Base-by-base conservation (phyloP, 1,140 invertebrate genomes). In the Euwallacea similis region DNA sequence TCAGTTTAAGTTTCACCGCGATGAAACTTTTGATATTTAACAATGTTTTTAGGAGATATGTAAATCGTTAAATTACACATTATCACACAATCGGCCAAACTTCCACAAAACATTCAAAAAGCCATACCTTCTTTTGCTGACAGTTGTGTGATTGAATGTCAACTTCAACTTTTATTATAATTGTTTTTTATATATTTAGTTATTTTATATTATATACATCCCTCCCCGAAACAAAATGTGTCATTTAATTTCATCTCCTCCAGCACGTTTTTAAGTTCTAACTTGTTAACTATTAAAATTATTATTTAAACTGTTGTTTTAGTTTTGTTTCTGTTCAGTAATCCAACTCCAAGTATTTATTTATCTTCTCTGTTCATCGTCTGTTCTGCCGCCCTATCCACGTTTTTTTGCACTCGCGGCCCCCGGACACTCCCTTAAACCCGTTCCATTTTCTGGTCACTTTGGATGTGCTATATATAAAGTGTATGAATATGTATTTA, bases 401-500 rank as follows among this genome's bases (percentile, higher is more conserved):
- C 33, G 67, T 76, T 76, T 69, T 66, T 79, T 79, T 79, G 79
- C 79, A 80, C 79, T 77, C 78, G 79, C 79, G 76, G 76, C 73
- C 76, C 74, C 65, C 68, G 64, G 66, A 55, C 70, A 69, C 66
- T 72, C 72, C 76, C 67, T 71, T 69, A 72, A 73, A 75, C 78
- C 77, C 79, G 73, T 81, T 81, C 67, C 67, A 61, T 61, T 68
- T 71, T 72, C 65, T 55, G 70, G 64, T 81, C 79, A 81, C 79
- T 82, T 81, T 82, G 80, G 80, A 82, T 82, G 80, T 82, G 80
- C 80, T 82, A 82, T 82, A 82, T 81, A 81, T 81, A 81, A 64
- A 82, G 81, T 82, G 80, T 82, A 82, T 81, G 79, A 81, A 81
- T 80, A 82, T 82, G 80, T 82, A 82, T 80, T 79, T 82, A 81